phyloP scores from a whole-genome alignment of 2,113 vertebrate species.

The Caloenas nicobarica region DNA sequence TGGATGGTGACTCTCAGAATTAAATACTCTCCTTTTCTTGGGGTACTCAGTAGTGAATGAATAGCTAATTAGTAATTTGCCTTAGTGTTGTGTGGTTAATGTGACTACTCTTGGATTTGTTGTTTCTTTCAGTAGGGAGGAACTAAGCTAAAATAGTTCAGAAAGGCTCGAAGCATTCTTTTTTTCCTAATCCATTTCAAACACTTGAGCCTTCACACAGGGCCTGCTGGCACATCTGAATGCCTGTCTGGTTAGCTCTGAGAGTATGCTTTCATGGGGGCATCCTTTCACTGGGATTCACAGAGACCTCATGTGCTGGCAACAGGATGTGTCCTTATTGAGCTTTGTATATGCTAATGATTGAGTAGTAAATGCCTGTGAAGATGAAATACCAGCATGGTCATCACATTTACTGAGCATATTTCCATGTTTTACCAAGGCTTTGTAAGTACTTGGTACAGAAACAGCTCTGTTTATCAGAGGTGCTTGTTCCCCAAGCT shows the following conservation, averaged over 20 bases:
- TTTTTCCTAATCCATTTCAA: slow-evolving; percentile 2
- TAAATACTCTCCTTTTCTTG: slow-evolving; percentile 4
- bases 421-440: slow-evolving; percentile 21
- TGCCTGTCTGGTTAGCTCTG: not conserved
- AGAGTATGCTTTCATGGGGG: not conserved
- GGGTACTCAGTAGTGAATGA: not conserved
- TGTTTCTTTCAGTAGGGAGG: not conserved
- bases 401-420: not conserved
- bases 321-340: not conserved
- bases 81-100: not conserved
- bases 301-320: not conserved
- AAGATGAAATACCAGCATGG: not conserved
- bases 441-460: slow-evolving; percentile 49
- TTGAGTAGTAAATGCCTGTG: not conserved
- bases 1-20: slow-evolving; percentile 7
- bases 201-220: not conserved
- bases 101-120: slow-evolving; percentile 15
- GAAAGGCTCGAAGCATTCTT: not conserved
- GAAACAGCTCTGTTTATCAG: slow-evolving; percentile 58
- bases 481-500: slow-evolving; percentile 49
- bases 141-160: not conserved
- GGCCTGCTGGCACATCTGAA: not conserved
- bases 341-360: not conserved
- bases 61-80: slow-evolving; percentile 43
- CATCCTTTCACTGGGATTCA: not conserved